Percentiles rank a stretch among this genome's conserved stretches.
Evolutionary conservation across 2,888 invertebrate species (phyloP).

Genomic region (Polyommatus icarus): DNA sequence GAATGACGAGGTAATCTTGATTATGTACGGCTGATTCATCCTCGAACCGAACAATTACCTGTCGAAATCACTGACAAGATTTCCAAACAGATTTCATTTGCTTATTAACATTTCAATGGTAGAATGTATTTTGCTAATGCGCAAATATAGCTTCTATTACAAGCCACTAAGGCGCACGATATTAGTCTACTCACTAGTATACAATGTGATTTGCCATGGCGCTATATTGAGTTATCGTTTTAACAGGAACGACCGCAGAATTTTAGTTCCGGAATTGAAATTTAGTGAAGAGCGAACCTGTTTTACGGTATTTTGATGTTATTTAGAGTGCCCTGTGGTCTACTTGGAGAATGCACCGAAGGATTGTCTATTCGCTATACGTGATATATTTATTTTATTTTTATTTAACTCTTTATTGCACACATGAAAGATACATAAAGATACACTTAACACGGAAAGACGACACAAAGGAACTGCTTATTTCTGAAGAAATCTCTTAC

Average conservation of each 20-base stretch:
- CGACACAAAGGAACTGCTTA: too few relatives aligned
- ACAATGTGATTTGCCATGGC: conserved; percentile 26
- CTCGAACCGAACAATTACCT: conserved; percentile 40
- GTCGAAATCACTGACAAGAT: conserved; percentile 39
- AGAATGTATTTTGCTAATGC: conserved; percentile 31
- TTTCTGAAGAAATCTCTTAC: too few relatives aligned
- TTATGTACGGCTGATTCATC: conserved; percentile 20
- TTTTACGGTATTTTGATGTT: conserved; percentile 2
- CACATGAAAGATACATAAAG: too few relatives aligned
- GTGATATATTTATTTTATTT: too few relatives aligned
- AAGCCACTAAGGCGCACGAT: neutral
- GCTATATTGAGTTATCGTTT: conserved; percentile 23
- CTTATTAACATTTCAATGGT: conserved; percentile 48
- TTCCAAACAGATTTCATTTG: conserved; percentile 44
- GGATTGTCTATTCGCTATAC: neutral
- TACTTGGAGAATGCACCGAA: neutral
- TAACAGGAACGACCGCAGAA: conserved; percentile 17
- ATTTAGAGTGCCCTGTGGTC: conserved; percentile 4
- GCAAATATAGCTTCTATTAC: conserved; percentile 22
- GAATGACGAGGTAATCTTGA: neutral
- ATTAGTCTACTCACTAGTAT: neutral
- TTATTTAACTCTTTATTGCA: too few relatives aligned
- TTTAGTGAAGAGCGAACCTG: neutral
- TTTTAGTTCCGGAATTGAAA: conserved; percentile 26
- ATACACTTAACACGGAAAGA: too few relatives aligned